Conservation (phyloP, 2,113 vertebrate species). For the Strigops habroptila region DNA sequence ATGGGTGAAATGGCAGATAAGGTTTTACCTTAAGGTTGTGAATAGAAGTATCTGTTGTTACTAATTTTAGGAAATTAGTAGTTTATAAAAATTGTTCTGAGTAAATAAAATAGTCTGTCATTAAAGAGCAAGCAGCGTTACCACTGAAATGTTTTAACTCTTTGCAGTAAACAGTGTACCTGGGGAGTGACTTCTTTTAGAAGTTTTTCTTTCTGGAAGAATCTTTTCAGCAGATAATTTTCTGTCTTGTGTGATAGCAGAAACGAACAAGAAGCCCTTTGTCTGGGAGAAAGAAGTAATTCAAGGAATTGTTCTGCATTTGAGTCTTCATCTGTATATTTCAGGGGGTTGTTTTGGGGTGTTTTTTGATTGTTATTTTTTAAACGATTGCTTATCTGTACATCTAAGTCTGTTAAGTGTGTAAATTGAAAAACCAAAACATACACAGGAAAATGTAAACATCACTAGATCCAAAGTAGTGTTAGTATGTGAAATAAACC, state of each 20-base stretch:
- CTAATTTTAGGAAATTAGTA: neutral
- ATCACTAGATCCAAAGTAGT: neutral
- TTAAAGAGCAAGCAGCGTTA: neutral
- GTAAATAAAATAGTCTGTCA: neutral
- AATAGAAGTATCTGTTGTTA: neutral
- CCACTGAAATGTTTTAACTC: neutral
- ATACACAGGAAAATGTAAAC: neutral
- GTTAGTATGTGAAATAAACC: neutral
- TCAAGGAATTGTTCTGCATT: neutral
- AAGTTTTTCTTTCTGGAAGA: neutral
- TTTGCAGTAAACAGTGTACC: neutral
- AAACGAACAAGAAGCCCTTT: neutral
- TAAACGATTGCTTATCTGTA: neutral
- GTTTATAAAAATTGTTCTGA: neutral
- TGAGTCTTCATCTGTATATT: neutral
- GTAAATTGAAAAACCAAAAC: neutral
- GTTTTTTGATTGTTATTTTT: neutral
- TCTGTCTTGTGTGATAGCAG: neutral
- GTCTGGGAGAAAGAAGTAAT: neutral
- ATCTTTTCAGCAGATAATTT: neutral
- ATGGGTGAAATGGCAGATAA: neutral
- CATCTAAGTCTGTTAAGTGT: neutral
- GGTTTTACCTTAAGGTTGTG: neutral
- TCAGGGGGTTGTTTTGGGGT: neutral
- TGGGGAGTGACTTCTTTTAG: neutral